Evolutionary conservation across 2,888 invertebrate species (phyloP).

Genomic region (Helobdella robusta): DNA sequence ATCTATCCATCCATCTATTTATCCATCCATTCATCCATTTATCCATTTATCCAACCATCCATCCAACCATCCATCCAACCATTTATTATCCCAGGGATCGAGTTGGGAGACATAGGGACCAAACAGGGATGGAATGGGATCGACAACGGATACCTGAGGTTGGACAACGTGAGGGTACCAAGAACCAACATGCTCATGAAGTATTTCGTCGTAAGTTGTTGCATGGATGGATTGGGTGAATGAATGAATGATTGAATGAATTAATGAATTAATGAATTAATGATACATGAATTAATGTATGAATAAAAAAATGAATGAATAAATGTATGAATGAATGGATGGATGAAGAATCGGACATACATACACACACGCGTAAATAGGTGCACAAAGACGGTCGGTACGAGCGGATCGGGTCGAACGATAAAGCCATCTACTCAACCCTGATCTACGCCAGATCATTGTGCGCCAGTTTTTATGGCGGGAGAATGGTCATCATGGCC

Average conservation of each 20-base stretch:
- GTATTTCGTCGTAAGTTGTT: conserved; percentile 60
- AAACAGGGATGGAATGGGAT: conserved; percentile 82
- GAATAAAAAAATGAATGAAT: no score
- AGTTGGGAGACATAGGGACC: conserved; percentile 86
- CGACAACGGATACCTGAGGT: conserved; percentile 85
- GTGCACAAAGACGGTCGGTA: conserved; percentile 29
- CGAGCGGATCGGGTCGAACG: conserved; percentile 21
- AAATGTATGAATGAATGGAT: no score
- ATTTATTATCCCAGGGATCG: no score
- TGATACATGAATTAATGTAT: no score
- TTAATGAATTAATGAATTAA: no score
- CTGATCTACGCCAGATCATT: conserved; percentile 23
- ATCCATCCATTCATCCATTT: no score
- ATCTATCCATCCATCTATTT: no score
- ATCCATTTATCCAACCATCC: no score
- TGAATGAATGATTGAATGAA: no score
- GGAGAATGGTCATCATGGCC: conserved; percentile 23
- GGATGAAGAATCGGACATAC: no score
- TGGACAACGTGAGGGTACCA: conserved; percentile 77
- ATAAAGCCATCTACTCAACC: conserved; percentile 25
- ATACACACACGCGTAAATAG: conserved; percentile 10
- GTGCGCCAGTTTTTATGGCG: neutral
- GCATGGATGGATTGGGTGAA: no score
- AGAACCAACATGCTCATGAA: conserved; percentile 87
- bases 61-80: no score